phyloP scores from a whole-genome alignment of 2,113 vertebrate genomes.

The Argyrosomus japonicus region DNA sequence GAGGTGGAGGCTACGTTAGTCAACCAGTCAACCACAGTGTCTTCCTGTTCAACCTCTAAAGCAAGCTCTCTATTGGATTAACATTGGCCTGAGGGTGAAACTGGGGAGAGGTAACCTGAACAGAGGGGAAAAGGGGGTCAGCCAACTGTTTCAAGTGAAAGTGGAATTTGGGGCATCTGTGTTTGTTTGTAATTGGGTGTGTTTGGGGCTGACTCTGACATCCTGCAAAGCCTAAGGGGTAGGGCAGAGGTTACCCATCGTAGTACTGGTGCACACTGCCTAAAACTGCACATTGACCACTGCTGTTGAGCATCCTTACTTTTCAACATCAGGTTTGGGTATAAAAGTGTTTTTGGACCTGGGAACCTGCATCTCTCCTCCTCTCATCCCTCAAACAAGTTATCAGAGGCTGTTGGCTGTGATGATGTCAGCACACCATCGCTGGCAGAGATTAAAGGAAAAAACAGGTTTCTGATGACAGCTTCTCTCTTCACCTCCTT shows the following conservation, averaged over 20 bases:
- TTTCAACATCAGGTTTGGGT: constrained; percentile 16
- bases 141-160: constrained; percentile 83
- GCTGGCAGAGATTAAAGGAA: constrained; percentile 55
- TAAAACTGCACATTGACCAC: background rate
- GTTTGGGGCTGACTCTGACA: constrained; percentile 76
- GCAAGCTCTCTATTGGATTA: constrained; percentile 80
- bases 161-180: constrained; percentile 82
- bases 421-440: constrained; percentile 56
- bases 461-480: constrained; percentile 72
- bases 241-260: constrained; percentile 73
- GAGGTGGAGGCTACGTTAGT: constrained; percentile 25
- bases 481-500: constrained; percentile 65
- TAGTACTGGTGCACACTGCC: constrained; percentile 15
- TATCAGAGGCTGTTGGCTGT: constrained; percentile 40
- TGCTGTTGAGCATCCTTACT: constrained; percentile 17
- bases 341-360: background rate
- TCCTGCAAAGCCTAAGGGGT: constrained; percentile 78
- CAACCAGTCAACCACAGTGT: constrained; percentile 61
- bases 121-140: constrained; percentile 70
- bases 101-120: constrained; percentile 69
- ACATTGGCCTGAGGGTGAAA: constrained; percentile 69
- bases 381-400: background rate
- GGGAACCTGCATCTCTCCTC: constrained; percentile 14
- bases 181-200: constrained; percentile 81
- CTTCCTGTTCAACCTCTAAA: constrained; percentile 76